Percentiles rank a stretch among this genome's conserved stretches.
phyloP scores from a whole-genome alignment of 2,888 invertebrate genomes.

The Machimus rusticus region DNA sequence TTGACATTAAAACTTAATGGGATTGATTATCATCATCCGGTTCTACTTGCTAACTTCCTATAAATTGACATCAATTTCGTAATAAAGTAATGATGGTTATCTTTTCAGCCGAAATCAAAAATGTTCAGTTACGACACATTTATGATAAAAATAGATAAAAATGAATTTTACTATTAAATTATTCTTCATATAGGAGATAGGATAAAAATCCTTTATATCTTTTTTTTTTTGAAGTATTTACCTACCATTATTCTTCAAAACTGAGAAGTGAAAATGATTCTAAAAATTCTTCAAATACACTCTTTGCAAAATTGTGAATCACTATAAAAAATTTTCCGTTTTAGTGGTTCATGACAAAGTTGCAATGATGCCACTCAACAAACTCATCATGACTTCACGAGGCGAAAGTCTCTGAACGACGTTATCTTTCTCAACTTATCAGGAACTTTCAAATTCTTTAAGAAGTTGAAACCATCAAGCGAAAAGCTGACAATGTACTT shows the following conservation, averaged over 20 bases:
- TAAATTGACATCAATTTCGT: no score
- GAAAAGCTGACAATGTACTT: neutral
- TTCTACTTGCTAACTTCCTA: no score
- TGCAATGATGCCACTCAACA: neutral
- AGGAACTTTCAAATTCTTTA: neutral
- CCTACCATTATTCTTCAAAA: no score
- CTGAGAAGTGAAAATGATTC: neutral
- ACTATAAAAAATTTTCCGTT: neutral
- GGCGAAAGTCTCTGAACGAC: neutral
- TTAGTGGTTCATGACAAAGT: neutral
- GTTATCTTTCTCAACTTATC: neutral
- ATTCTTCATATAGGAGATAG: no score
- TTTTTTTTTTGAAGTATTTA: no score
- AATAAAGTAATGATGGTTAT: no score
- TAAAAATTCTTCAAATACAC: neutral
- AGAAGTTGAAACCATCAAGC: neutral
- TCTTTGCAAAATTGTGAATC: neutral
- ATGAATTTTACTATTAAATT: no score
- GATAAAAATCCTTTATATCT: neutral
- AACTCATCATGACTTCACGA: neutral
- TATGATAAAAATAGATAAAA: no score
- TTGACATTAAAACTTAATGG: no score
- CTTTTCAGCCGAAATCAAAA: no score
- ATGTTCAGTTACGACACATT: no score
- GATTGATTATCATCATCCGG: no score